These are phyloP conservation scores for Gallinago media DNA, from an alignment of 2,113 vertebrate genomes.

Conservation along the genomic window DNA sequence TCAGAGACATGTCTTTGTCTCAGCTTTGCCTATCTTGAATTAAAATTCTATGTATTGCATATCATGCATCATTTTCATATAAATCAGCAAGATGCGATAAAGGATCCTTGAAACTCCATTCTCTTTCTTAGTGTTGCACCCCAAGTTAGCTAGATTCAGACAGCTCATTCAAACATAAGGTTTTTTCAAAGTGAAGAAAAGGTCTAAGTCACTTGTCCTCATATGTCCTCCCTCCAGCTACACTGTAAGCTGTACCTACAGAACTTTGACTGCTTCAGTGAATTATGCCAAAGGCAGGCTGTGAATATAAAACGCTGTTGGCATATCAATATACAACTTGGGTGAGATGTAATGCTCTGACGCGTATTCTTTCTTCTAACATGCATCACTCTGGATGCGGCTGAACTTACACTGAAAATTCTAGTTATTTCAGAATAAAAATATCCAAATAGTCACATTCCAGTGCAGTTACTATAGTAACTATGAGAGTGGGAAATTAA, in stretches of 20 bases:
- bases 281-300: background rate
- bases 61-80: fast-evolving
- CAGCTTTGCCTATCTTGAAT: background rate
- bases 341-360: background rate
- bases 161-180: background rate
- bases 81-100: background rate
- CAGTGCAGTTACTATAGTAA: slow-evolving; percentile 59
- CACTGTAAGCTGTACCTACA: background rate
- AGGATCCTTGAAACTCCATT: background rate
- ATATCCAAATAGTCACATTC: slow-evolving; percentile 33
- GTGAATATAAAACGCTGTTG: background rate
- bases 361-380: background rate
- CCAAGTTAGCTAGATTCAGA: background rate
- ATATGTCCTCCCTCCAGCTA: background rate
- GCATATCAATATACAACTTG: background rate
- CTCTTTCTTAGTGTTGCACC: background rate
- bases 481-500: slow-evolving; percentile 52
- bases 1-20: background rate
- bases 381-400: background rate
- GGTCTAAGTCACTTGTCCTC: no score
- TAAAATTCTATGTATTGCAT: background rate
- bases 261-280: background rate
- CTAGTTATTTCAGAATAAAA: slow-evolving; percentile 43
- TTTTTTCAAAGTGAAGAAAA: background rate
- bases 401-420: background rate